Percentiles rank a stretch among this genome's conserved stretches.
Evolutionary conservation across 2,797 vertebrate genomes (phyloP).

Genomic region (Cirrhinus mrigala): DNA sequence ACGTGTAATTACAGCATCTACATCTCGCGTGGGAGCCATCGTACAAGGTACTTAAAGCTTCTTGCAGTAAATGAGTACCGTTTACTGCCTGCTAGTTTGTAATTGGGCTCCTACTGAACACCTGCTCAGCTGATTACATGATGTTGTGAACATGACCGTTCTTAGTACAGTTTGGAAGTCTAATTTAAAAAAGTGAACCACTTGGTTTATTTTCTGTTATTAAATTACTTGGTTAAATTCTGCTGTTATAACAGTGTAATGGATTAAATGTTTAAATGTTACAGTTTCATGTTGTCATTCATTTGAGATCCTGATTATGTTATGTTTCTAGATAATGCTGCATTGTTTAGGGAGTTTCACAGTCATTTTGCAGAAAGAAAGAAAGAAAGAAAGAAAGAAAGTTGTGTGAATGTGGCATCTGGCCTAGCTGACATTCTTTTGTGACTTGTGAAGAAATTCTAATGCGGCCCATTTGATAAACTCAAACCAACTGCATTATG

Average conservation of each 20-base stretch:
- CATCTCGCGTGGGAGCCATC: slow-evolving; percentile 73
- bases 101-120: slow-evolving; percentile 69
- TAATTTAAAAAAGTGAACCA: background rate
- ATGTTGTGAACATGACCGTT: background rate
- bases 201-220: background rate
- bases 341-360: background rate
- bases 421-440: background rate
- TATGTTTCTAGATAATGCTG: background rate
- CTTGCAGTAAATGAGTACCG: slow-evolving; percentile 72
- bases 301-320: background rate
- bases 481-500: background rate
- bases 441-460: background rate
- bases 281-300: background rate
- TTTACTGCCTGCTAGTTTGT: slow-evolving; percentile 76
- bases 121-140: slow-evolving; percentile 49
- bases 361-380: no score
- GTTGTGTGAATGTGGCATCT: background rate
- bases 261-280: background rate
- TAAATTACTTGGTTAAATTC: background rate
- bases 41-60: slow-evolving; percentile 70
- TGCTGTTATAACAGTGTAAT: background rate
- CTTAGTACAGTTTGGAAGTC: background rate
- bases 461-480: background rate
- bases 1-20: background rate
- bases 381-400: no score